Evolutionary conservation across 1,140 invertebrate genomes (phyloP).

Genomic region (Drepana arcuata): DNA sequence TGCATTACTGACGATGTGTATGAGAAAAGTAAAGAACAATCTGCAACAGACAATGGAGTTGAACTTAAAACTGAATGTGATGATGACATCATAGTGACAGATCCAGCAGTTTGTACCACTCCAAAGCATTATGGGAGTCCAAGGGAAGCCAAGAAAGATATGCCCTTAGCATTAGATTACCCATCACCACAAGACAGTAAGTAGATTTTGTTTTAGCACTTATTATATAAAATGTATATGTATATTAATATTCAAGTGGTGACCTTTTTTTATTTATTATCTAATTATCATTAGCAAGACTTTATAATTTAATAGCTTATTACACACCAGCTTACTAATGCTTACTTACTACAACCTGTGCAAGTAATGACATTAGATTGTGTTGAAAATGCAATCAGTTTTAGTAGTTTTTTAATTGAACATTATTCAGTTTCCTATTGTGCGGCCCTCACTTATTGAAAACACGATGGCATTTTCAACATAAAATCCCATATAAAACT

Average conservation of each 20-base stretch:
- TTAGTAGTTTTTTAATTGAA: slow-evolving; percentile 47
- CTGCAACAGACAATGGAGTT: slow-evolving; percentile 22
- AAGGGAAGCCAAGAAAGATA: slow-evolving; percentile 43
- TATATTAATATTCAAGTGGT: no score
- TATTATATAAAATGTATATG: slow-evolving; percentile 1
- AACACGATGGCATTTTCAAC: slow-evolving; percentile 72
- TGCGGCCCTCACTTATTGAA: slow-evolving; percentile 48
- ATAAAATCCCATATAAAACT: slow-evolving; percentile 29
- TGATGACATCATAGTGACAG: slow-evolving; percentile 60
- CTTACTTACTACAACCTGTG: slow-evolving; percentile 18
- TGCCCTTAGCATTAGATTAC: slow-evolving; percentile 39
- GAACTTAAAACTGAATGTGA: slow-evolving; percentile 64
- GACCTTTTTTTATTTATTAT: neutral
- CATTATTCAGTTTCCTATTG: slow-evolving; percentile 52
- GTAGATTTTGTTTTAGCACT: no score
- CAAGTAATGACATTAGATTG: slow-evolving; percentile 58
- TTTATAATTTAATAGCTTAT: neutral
- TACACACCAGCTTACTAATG: slow-evolving; percentile 23
- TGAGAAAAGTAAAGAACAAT: slow-evolving; percentile 37
- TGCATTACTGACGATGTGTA: slow-evolving; percentile 25
- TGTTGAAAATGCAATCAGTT: slow-evolving; percentile 69
- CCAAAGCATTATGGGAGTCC: slow-evolving; percentile 47
- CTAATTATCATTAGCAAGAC: neutral
- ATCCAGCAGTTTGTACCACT: slow-evolving; percentile 54
- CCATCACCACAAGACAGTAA: slow-evolving; percentile 63